Evolutionary conservation across 1,140 invertebrate species (phyloP).

Genomic region (Whitmania pigra): DNA sequence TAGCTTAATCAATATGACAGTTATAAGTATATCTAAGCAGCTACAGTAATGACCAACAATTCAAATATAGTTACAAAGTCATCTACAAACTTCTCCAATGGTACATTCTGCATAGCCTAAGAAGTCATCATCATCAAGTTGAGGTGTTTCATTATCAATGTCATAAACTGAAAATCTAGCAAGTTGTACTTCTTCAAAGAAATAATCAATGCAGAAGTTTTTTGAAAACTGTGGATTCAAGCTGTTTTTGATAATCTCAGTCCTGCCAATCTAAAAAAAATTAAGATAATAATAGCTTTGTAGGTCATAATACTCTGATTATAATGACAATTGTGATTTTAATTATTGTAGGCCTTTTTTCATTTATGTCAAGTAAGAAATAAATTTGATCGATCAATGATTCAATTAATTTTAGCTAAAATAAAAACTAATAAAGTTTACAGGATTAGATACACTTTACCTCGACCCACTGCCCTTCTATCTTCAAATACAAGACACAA

Average conservation of each 20-base stretch:
- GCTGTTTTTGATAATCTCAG: constrained; percentile 50
- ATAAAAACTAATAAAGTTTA: too few species aligned
- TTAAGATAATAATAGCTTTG: too few species aligned
- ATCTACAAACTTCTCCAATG: constrained; percentile 43
- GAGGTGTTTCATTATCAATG: constrained; percentile 45
- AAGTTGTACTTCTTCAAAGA: constrained; percentile 48
- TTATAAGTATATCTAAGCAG: neutral
- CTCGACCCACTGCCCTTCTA: constrained; percentile 23
- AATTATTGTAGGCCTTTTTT: too few species aligned
- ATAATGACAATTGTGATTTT: too few species aligned
- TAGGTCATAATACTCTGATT: too few species aligned
- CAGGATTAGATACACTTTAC: neutral
- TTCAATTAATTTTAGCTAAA: too few species aligned
- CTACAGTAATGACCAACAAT: too few species aligned
- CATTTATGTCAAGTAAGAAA: too few species aligned
- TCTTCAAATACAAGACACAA: constrained; percentile 48
- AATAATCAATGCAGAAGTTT: constrained; percentile 45
- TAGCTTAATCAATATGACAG: too few species aligned
- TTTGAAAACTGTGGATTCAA: constrained; percentile 51
- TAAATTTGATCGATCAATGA: too few species aligned
- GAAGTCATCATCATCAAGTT: constrained; percentile 49
- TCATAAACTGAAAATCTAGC: constrained; percentile 48
- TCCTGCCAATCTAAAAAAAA: constrained; percentile 42
- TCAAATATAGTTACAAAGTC: neutral
- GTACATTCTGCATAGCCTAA: constrained; percentile 47